Conservation (phyloP, 1,140 invertebrate genomes). For the Fopius arisanus region DNA sequence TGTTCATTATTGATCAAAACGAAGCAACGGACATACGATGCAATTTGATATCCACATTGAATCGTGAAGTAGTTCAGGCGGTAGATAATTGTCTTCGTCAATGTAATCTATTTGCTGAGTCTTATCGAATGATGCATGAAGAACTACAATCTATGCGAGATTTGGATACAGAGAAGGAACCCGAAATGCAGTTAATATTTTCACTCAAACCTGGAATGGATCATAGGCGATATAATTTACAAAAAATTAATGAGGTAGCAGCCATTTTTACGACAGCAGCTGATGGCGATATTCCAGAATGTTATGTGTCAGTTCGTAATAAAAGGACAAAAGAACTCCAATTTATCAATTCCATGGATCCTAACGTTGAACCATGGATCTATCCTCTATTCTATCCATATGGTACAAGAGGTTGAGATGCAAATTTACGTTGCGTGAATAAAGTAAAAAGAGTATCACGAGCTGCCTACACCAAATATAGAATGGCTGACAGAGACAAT, state of each 20-base stretch:
- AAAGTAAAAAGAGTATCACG: constrained; percentile 23
- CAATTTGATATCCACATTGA: too few relatives aligned
- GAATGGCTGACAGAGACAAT: too few relatives aligned
- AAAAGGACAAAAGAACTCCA: too few relatives aligned
- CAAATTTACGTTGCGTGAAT: constrained; percentile 18
- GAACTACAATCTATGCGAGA: not conserved
- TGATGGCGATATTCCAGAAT: constrained; percentile 11
- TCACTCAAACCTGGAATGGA: constrained; percentile 25
- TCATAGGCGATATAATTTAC: constrained; percentile 18
- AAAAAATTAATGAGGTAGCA: constrained; percentile 24
- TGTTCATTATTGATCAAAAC: constrained; percentile 17
- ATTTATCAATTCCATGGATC: too few relatives aligned
- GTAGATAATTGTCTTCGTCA: not conserved
- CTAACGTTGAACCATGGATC: too few relatives aligned
- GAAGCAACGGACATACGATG: constrained; percentile 7
- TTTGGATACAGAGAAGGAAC: not conserved
- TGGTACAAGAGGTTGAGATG: constrained; percentile 24
- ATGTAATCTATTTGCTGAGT: not conserved
- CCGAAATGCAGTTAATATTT: constrained; percentile 23
- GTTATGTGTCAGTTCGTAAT: too few relatives aligned
- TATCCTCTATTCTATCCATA: constrained; percentile 28
- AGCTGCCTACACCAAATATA: too few relatives aligned
- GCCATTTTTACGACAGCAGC: constrained; percentile 5
- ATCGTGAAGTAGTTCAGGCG: not conserved
- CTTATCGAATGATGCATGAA: too few relatives aligned